Percentiles rank a stretch among this genome's conserved stretches.
These are phyloP conservation scores for Lingula anatina DNA, from an alignment of 2,888 invertebrate species.

Conservation along the genomic window DNA sequence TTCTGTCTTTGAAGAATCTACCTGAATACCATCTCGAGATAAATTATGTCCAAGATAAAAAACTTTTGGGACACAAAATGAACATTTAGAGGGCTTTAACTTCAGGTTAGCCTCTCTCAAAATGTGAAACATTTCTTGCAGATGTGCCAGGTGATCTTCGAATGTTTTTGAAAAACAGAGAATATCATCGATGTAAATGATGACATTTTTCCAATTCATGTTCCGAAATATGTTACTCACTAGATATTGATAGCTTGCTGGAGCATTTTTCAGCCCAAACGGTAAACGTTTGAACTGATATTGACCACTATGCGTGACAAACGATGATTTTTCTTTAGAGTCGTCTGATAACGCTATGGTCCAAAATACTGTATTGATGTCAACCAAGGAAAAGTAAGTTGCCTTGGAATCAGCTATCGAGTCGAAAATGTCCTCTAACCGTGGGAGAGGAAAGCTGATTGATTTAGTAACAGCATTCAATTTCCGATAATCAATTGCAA, in stretches of 20 bases:
- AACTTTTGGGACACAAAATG: not conserved
- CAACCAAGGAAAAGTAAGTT: conserved; percentile 5
- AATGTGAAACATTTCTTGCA: not conserved
- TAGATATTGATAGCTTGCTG: not conserved
- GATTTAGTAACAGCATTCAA: conserved; percentile 5
- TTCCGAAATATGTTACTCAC: too few relatives aligned
- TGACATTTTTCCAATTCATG: conserved; percentile 6
- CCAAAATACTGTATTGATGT: conserved; percentile 5
- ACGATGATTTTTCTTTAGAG: too few relatives aligned
- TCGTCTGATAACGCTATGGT: not conserved
- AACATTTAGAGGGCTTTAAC: conserved; percentile 2
- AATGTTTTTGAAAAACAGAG: not conserved
- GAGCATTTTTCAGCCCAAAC: conserved; percentile 3
- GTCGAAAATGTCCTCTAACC: conserved; percentile 8
- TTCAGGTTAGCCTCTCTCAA: conserved; percentile 1
- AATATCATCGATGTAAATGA: conserved; percentile 7
- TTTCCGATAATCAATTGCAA: too few relatives aligned
- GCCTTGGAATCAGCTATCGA: conserved; percentile 7
- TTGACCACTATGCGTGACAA: too few relatives aligned
- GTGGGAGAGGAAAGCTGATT: conserved; percentile 7
- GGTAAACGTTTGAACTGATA: too few relatives aligned
- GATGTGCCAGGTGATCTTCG: not conserved
- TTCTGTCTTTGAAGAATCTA: not conserved
- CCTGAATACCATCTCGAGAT: not conserved
- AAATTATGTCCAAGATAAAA: conserved; percentile 1